Evolutionary conservation across 2,888 invertebrate species (phyloP), one percentile per base, ranked within the genome.

Genomic region (Agrilus mali): DNA sequence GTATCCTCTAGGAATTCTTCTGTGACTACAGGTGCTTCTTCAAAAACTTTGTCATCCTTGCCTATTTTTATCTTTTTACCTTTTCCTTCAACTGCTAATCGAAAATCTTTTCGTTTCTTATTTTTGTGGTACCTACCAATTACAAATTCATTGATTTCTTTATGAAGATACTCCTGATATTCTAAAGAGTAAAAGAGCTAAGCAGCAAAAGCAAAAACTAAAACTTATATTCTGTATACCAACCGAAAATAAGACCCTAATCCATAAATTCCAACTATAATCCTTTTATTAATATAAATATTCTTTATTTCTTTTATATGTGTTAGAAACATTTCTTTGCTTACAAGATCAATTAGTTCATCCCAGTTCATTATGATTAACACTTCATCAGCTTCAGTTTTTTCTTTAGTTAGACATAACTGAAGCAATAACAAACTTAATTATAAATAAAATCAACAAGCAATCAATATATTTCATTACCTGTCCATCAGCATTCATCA

Each of bases 331-430:
- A 54, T 63, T 33, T 59, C 46, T 7, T 63, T 48, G 6, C 51
- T 44, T 17, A 72, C 51, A 53, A 61, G 60, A 3, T 55, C 45
- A 4, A 66, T 48, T n/a, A 64, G 56, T 47, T 69, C 61, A 2
- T 60, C 47, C 52, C 59, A 61, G 42, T 62, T 57, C 61, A 71
- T 63, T 41, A 73, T 55, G 33, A 71, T 42, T 2, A 72, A 33
- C 10, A 63, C 51, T 36, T 65, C 58, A 13, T 63, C 55, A 47
- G 67, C 61, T 34, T 53, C 47, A 10, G 60, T 57, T 20, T 47
- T 47, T 10, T 41, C 49, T 17, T 32, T 12, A 36, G 17, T 41
- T 41, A 41, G 16, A 14, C 2, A 10, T 34, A 20, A 12, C 10
- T 33, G 14, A 8, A 36, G 20, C 20, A 33, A 33, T 22, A 42